Evolutionary conservation across 2,888 invertebrate genomes (phyloP), one percentile per base, ranked within the genome.

Genomic region (Zonitis immaculata): DNA sequence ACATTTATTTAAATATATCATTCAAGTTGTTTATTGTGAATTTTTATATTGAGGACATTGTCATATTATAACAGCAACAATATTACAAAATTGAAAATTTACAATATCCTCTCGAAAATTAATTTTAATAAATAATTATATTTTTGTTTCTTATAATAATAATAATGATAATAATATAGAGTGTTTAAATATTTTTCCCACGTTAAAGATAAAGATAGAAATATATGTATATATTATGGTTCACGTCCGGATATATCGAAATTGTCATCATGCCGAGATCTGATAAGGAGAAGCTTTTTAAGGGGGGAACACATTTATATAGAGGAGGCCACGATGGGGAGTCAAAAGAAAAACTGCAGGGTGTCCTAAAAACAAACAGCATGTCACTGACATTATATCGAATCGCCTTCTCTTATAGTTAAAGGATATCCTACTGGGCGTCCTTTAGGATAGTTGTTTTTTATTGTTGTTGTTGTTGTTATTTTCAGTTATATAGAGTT

Each of bases 181-280:
- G 16, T 35, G 8, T n/a, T 35, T 35, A 18, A 35, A 35, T 18
- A 35, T 16, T 35, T 35, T 35, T 35, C 35, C 35, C 35, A 35
- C 35, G 35, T 18, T 9, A 18, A 16, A 26, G 45, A 44, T 43
- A 7, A 25, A 56, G 56, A 56, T 27, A 44, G 42, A 30, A 48
- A 47, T 32, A 20, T 25, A 35, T 35, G 16, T 35, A 35, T 27
- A n/a, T n/a, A n/a, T n/a, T n/a, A n/a, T n/a, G n/a, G 44, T 25
- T 43, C 44, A 43, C 30, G 52, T 63, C 57, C 49, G 71, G 66
- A 70, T 64, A 69, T 69, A 71, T 72, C 68, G 71, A 68, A 74
- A 75, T 74, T 75, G 75, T 75, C 75, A 74, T 74, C 75, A 73
- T 73, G 75, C 72, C 66, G 74, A 73, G 74, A 75, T 75, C 75